Conservation (phyloP, 2,113 vertebrate species). For the Austrofundulus limnaeus region DNA sequence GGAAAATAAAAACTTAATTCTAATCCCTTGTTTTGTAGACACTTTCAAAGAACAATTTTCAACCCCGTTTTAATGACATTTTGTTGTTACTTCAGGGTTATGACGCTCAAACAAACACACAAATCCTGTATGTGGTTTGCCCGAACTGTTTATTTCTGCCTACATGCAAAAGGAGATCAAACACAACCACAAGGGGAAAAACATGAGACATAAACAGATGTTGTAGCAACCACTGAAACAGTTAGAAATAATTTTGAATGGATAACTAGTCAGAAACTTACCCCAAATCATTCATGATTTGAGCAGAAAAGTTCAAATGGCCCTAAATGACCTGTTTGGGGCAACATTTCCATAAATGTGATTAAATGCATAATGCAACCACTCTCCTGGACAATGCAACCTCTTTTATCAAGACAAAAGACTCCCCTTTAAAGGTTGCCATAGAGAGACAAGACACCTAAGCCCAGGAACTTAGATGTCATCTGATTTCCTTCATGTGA, state of each 20-base stretch:
- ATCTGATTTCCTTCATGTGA: too few species aligned
- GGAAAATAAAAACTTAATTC: background rate
- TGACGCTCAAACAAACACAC: conserved; percentile 10
- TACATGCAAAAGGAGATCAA: conserved; percentile 25
- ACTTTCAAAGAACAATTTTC: conserved; percentile 4
- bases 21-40: background rate
- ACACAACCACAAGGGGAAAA: conserved; percentile 25
- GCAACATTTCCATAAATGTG: too few species aligned
- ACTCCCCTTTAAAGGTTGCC: background rate
- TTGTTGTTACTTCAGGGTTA: conserved; percentile 10
- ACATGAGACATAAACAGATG: conserved; percentile 57
- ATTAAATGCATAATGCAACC: conserved; percentile 46
- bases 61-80: background rate
- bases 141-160: conserved; percentile 17
- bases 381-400: background rate
- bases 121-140: conserved; percentile 1
- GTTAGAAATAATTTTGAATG: conserved; percentile 61
- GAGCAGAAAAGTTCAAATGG: conserved; percentile 66
- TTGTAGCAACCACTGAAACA: conserved; percentile 71
- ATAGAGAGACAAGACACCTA: too few species aligned
- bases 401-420: background rate
- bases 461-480: too few species aligned
- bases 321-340: too few species aligned
- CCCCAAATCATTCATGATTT: conserved; percentile 58
- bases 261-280: conserved; percentile 58